Evolutionary conservation across 2,797 vertebrate genomes (phyloP), one percentile per base, ranked within the genome.

Genomic region (Epinephelus awoara): DNA sequence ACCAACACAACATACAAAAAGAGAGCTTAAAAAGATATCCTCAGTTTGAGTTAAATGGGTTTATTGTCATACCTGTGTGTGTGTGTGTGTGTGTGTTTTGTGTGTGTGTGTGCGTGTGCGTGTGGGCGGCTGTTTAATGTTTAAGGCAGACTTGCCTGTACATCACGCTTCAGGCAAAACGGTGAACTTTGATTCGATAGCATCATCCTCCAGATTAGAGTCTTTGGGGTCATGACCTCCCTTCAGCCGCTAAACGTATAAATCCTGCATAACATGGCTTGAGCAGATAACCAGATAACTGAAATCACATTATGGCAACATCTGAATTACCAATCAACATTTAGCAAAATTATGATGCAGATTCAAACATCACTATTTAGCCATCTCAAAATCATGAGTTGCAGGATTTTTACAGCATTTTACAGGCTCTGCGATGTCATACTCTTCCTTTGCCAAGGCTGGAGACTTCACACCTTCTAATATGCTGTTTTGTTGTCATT

Each of bases 201-300:
- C 42, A 56, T 79, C 55, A 51, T 75, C n/a, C 44, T 61, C 42
- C 25, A 74, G 71, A 70, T 66, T 75, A 50, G 70, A 70, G 55
- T 66, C 42, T 67, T 57, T 23, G 51, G 34, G 67, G 56, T 71
- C 72, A 58, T 9, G 27, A 1, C 25, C 56, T 71, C 67, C 13
- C 10, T 25, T 61, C 15, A 66, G 49, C 42, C 44, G 49, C 21
- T 40, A 29, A 62, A 50, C 15, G 27, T 29, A 29, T 6, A 29
- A 29, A 29, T 29, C 27, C 27, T 29, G 27, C 27, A 29, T 29
- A 29, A 29, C 27, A 29, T 29, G 27, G 1, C 27, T 29, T 29
- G 27, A 29, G 27, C 27, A 29, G 27, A 29, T 29, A 29, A 29
- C 27, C 27, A 29, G 27, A 29, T 29, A 29, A 29, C 27, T 29